Evolutionary conservation across 2,797 vertebrate genomes (phyloP), one percentile per base, ranked within the genome.

Genomic region (Halcyon badia): DNA sequence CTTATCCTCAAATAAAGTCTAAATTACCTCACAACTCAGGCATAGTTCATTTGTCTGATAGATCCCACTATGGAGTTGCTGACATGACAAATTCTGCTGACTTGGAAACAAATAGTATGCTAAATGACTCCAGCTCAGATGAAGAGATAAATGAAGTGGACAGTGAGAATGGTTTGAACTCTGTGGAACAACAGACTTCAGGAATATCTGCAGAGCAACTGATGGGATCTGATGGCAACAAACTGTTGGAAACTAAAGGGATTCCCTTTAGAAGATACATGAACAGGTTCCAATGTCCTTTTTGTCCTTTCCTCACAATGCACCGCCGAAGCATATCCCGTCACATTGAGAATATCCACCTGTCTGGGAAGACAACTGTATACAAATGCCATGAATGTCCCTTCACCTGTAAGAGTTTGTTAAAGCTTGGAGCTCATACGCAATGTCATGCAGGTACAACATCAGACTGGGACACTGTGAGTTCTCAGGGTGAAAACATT

Each of bases 231-330:
- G 99, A 99, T 66, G 99, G 99, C 96, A 99, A 99, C 97, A 99
- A 99, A 96, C 97, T 99, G 83, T 94, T 99, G 95, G 99, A 99
- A 98, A 99, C 98, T 9, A 99, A 99, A 97, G 99, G 99, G 91
- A 99, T 99, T 96, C 99, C 99, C 0, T 99, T 99, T 97, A 98
- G 98, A 96, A 99, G 99, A 94, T 99, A 99, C 97, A 99, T 99
- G 99, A 99, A 99, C 97, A 98, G 98, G 83, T 99, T 99, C 96
- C 99, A 99, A 97, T 99, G 99, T 91, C 99, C 99, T 70, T 99
- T 99, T 97, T 99, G 99, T 94, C 99, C 99, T 89, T 99, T 99
- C 91, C 98, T 99, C 78, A 99, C 99, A 96, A 99, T 99, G 98
- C 99, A 99, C 93, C 98, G 99, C 26, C 98, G 99, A 57, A 99